Conservation (phyloP, 2,797 vertebrate species). For the Zalophus californianus region DNA sequence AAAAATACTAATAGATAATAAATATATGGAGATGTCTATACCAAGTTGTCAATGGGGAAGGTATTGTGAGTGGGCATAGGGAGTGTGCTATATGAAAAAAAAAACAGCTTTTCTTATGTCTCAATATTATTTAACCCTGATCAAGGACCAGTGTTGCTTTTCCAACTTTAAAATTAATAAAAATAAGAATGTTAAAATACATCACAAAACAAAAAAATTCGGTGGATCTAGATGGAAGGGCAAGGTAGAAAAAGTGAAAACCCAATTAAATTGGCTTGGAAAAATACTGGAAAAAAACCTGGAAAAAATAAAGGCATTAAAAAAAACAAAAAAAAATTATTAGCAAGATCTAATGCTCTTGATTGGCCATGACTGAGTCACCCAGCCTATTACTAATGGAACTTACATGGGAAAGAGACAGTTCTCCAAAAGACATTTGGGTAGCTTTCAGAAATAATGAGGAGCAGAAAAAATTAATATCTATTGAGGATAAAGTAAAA, state of each 20-base stretch:
- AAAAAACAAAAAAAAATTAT: background rate
- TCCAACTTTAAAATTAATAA: background rate
- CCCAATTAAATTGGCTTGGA: background rate
- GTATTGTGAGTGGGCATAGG: background rate
- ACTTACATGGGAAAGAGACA: background rate
- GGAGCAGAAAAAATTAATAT: background rate
- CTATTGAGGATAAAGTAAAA: background rate
- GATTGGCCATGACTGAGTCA: background rate
- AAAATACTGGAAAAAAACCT: background rate
- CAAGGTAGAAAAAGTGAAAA: background rate
- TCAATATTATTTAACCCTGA: background rate
- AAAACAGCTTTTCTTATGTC: background rate
- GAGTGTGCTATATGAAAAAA: background rate
- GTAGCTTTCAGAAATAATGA: background rate
- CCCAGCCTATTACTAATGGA: background rate
- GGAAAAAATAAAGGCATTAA: background rate
- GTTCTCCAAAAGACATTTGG: background rate
- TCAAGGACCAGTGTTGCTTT: background rate
- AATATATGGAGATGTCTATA: background rate
- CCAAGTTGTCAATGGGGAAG: background rate
- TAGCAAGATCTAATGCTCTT: background rate
- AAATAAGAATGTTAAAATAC: background rate
- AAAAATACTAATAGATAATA: background rate
- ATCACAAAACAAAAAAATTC: background rate
- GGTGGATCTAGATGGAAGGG: background rate